Base-by-base conservation (phyloP, 2,113 vertebrate species). In the Ophiodon elongatus region DNA sequence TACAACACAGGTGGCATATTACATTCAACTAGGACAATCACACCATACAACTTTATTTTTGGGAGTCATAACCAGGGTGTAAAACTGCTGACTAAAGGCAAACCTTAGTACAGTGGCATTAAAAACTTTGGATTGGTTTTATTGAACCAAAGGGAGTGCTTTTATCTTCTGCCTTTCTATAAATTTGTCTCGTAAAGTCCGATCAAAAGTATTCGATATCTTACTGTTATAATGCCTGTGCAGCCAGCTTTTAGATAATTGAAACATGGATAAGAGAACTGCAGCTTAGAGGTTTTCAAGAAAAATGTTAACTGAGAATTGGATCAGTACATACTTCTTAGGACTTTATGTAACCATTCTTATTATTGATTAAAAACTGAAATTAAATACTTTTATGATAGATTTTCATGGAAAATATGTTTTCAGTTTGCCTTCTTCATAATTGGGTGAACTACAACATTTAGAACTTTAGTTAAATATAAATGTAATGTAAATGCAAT, bases 11-110 rank as follows among this genome's bases (percentile, higher is more conserved):
- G 3, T 62, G 41, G 7, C 27, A 29, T 47, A 8, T 59, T 25
- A 39, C 11, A 23, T 15, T 15, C 59, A 76, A n/a, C n/a, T 8
- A 19, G n/a, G 63, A 65, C 8, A 29, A 47, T 25, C 8, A 27
- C 67, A 52, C 66, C 21, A 65, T 13, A 33, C 8, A 23, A 60
- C 13, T 29, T 2, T 19, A 14, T 37, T 52, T 56, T 50, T 31
- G 17, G 21, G 52, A 59, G 14, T 52, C 14, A 56, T 29, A 9
- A 63, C 27, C 37, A 43, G 2, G 25, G 2, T 37, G 7, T 45
- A n/a, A 65, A 69, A 64, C 31, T 41, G 69, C 70, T 75, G 84
- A 82, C 25, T 17, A 59, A 80, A 35, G 29, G 25, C 25, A 31
- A 29, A 59, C 27, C 25, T 59, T 27, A 11, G 4, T 13, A 13